phyloP scores from a whole-genome alignment of 2,888 invertebrate genomes.

The Drosophila bunnanda region DNA sequence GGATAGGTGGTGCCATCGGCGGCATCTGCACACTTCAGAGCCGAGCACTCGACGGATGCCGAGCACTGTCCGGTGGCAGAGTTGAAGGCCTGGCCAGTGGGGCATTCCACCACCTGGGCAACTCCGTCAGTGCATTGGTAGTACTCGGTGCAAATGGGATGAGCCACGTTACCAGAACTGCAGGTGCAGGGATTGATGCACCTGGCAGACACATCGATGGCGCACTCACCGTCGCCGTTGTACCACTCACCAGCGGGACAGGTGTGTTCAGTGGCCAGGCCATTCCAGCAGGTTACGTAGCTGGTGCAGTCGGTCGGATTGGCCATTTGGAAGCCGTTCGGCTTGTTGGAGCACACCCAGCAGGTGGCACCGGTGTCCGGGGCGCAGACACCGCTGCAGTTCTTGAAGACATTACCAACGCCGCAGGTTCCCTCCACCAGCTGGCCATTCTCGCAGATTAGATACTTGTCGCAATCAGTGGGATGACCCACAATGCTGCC shows the following conservation, averaged over 20 bases:
- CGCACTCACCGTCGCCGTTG: slow-evolving; percentile 55
- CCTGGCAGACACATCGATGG: slow-evolving; percentile 67
- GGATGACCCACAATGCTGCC: slow-evolving; percentile 63
- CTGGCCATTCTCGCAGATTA: slow-evolving; percentile 63
- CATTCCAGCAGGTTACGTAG: slow-evolving; percentile 70
- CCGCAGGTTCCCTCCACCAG: slow-evolving; percentile 71
- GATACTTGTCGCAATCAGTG: slow-evolving; percentile 67
- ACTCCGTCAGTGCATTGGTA: slow-evolving; percentile 72
- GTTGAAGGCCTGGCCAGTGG: slow-evolving; percentile 63
- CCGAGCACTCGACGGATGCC: slow-evolving; percentile 44
- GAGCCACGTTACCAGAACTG: slow-evolving; percentile 55
- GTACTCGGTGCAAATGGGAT: slow-evolving; percentile 79
- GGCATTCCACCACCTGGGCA: slow-evolving; percentile 68
- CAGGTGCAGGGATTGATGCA: slow-evolving; percentile 80
- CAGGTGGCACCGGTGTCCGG: slow-evolving; percentile 60
- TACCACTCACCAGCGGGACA: slow-evolving; percentile 70
- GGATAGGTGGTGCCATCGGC: slow-evolving; percentile 55
- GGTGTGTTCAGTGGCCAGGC: slow-evolving; percentile 48
- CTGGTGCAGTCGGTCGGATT: slow-evolving; percentile 70
- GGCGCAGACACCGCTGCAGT: slow-evolving; percentile 51
- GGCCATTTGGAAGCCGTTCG: slow-evolving; percentile 67
- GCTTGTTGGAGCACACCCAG: slow-evolving; percentile 67
- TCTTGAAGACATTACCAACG: slow-evolving; percentile 69
- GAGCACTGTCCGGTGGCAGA: slow-evolving; percentile 55
- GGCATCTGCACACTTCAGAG: slow-evolving; percentile 62